phyloP scores from a whole-genome alignment of 1,140 invertebrate genomes.

The Brachionus rubens region DNA sequence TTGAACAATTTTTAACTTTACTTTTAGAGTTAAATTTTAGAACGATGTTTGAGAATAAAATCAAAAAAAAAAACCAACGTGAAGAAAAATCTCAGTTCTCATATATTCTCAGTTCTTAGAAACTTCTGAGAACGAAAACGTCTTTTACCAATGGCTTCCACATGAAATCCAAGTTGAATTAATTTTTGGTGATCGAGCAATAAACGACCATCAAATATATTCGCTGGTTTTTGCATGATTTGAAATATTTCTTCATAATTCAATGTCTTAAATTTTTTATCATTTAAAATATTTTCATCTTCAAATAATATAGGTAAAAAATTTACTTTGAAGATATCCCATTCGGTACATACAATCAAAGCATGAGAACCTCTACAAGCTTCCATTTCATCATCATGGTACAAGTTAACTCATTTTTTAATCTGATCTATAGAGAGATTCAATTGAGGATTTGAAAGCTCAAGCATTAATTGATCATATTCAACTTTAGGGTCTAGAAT shows the following conservation, averaged over 20 bases:
- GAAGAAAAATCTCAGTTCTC: too few relatives aligned
- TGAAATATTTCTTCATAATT: conserved; percentile 86
- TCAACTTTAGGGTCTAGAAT: conserved; percentile 95
- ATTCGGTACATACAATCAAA: conserved; percentile 94
- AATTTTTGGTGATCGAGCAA: conserved; percentile 82
- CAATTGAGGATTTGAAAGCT: conserved; percentile 26
- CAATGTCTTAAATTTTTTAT: conserved; percentile 66
- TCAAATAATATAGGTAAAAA: background rate
- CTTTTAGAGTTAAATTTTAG: too few relatives aligned
- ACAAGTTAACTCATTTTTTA: conserved; percentile 14
- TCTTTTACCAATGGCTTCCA: conserved; percentile 80
- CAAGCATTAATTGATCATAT: conserved; percentile 23
- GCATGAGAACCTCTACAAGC: conserved; percentile 78
- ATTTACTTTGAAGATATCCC: conserved; percentile 90
- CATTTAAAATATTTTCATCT: conserved; percentile 5
- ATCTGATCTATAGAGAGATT: background rate
- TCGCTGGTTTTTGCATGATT: conserved; percentile 95
- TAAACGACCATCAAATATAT: conserved; percentile 94
- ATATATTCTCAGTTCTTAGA: too few relatives aligned
- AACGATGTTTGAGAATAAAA: too few relatives aligned
- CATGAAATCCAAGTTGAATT: conserved; percentile 86
- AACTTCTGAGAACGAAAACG: too few relatives aligned
- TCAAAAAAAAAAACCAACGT: too few relatives aligned
- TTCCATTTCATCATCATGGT: background rate
- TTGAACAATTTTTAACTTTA: too few relatives aligned